A percentile compares a stretch with the other conserved stretches of the same genome.
These are phyloP conservation scores for Neoarius graeffei DNA, from an alignment of 2,113 vertebrate genomes.

Conservation along the genomic window DNA sequence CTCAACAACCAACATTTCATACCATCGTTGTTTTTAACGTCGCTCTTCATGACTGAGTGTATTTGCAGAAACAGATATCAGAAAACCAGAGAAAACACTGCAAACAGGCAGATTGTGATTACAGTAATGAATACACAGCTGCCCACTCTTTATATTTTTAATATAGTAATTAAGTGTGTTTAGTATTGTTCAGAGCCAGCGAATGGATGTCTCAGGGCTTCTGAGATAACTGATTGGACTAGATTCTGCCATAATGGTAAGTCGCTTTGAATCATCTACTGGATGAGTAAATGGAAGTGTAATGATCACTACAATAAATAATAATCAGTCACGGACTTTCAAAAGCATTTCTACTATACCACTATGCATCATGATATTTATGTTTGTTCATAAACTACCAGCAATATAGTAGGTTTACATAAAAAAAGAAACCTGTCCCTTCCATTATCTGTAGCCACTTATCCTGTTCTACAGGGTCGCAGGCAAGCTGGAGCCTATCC, in stretches of 20 bases:
- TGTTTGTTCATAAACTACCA: background rate
- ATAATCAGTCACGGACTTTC: background rate
- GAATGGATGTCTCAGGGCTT: background rate
- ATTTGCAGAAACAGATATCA: background rate
- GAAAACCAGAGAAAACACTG: background rate
- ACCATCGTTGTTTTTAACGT: constrained; percentile 3
- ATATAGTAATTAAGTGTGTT: background rate
- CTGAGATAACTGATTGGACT: background rate
- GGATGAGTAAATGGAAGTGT: background rate
- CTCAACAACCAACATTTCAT: constrained; percentile 10
- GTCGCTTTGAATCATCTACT: background rate
- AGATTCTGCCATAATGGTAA: background rate
- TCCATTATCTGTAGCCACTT: too few species aligned
- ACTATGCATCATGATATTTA: background rate
- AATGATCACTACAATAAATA: background rate
- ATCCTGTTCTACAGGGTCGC: too few species aligned
- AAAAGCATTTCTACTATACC: background rate
- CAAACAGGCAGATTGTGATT: background rate
- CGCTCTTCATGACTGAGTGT: background rate
- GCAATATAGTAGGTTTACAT: background rate
- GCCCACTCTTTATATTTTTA: background rate
- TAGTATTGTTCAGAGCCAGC: background rate
- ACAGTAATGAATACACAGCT: background rate
- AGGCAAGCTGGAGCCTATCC: too few species aligned
- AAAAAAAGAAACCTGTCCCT: background rate